Percentiles rank a stretch among this genome's conserved stretches.
These are phyloP conservation scores for Parasteatoda tepidariorum DNA, from an alignment of 1,140 invertebrate genomes.

Conservation along the genomic window DNA sequence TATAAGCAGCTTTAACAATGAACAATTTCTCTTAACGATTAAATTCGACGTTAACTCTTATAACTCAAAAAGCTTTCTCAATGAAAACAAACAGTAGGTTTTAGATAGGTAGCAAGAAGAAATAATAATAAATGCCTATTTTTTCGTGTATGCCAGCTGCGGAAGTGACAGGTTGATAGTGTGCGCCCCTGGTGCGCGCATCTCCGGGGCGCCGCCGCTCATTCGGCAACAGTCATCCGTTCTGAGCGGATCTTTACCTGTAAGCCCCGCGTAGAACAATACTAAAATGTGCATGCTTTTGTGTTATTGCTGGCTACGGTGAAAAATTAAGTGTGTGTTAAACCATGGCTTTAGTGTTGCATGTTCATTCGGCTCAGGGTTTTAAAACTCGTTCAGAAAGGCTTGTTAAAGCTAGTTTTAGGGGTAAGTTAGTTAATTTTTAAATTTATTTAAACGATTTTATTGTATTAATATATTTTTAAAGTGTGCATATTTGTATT, in stretches of 20 bases:
- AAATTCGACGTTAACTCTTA: no score
- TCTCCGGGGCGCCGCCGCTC: background rate
- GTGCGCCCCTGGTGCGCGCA: background rate
- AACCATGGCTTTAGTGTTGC: slow-evolving; percentile 39
- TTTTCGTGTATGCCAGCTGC: background rate
- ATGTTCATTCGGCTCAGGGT: slow-evolving; percentile 48
- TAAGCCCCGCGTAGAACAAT: background rate
- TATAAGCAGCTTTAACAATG: no score
- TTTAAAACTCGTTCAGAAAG: slow-evolving; percentile 31
- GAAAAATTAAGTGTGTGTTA: background rate
- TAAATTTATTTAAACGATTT: no score
- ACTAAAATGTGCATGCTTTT: background rate
- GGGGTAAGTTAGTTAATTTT: slow-evolving; percentile 16
- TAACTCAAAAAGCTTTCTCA: no score
- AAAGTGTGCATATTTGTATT: background rate
- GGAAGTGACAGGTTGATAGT: background rate
- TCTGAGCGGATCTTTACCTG: background rate
- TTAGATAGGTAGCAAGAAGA: no score
- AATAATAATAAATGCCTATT: no score
- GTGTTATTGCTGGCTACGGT: background rate
- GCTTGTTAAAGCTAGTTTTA: slow-evolving; percentile 42
- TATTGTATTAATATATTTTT: no score
- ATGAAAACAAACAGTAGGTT: no score
- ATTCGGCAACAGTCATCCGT: slow-evolving; percentile 1
- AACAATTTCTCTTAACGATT: no score